phyloP scores from a whole-genome alignment of 1,140 invertebrate species.

The Leguminivora glycinivorella region DNA sequence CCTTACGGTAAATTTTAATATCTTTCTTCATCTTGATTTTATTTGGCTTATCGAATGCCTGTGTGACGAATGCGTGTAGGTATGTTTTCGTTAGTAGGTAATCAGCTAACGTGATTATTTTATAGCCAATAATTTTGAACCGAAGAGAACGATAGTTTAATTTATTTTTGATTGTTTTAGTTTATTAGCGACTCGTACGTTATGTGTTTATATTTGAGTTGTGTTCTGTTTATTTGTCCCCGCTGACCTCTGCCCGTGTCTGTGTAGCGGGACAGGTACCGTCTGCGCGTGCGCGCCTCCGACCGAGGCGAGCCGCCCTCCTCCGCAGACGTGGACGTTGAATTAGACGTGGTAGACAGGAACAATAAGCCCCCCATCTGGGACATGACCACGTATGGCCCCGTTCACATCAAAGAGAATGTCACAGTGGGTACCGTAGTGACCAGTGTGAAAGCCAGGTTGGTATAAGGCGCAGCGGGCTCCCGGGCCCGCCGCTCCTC shows the following conservation, averaged over 20 bases:
- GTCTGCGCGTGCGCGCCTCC: conserved; percentile 94
- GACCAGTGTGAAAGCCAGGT: conserved; percentile 97
- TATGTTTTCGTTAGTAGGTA: conserved; percentile 43
- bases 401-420: conserved; percentile 98
- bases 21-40: conserved; percentile 64
- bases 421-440: conserved; percentile 98
- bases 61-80: conserved; percentile 59
- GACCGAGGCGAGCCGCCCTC: conserved; percentile 93
- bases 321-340: conserved; percentile 95
- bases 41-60: conserved; percentile 70
- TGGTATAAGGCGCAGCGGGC: conserved; percentile 85
- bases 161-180: conserved; percentile 68
- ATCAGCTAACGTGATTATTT: conserved; percentile 38
- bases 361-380: conserved; percentile 98
- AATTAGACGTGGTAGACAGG: conserved; percentile 98
- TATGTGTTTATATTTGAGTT: conserved; percentile 78
- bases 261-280: conserved; percentile 96
- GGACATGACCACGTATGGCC: conserved; percentile 95
- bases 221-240: conserved; percentile 78
- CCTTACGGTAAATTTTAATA: conserved; percentile 51
- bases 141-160: conserved; percentile 56
- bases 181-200: conserved; percentile 72
- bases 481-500: conserved; percentile 68
- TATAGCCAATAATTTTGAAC: conserved; percentile 45
- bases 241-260: conserved; percentile 80